A percentile compares a stretch with the other conserved stretches of the same genome.
Conservation (phyloP, 2,888 invertebrate species). For the Platycheirus albimanus region DNA sequence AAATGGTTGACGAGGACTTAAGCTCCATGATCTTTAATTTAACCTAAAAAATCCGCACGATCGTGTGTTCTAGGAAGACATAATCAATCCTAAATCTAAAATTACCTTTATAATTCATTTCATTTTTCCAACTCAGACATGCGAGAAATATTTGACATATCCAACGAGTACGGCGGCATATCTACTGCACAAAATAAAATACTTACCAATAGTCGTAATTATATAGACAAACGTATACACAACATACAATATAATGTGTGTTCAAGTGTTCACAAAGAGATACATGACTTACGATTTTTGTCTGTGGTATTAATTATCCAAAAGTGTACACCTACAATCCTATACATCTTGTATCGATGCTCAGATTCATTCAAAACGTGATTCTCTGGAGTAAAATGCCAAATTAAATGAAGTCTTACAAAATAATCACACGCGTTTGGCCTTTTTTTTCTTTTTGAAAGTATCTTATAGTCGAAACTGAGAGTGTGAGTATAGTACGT, state of each 20-base stretch:
- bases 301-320: slow-evolving; percentile 29
- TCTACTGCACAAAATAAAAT: background rate
- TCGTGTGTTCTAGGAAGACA: background rate
- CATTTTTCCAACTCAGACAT: background rate
- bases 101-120: slow-evolving; percentile 11
- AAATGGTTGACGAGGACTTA: too few species aligned
- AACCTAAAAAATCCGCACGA: slow-evolving; percentile 11
- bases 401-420: slow-evolving; percentile 23
- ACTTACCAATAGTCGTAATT: slow-evolving; percentile 5
- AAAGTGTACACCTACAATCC: slow-evolving; percentile 38
- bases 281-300: slow-evolving; percentile 21
- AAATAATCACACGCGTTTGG: slow-evolving; percentile 28
- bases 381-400: slow-evolving; percentile 29
- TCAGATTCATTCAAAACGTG: slow-evolving; percentile 30
- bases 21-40: background rate
- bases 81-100: slow-evolving; percentile 3
- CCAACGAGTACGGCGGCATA: background rate
- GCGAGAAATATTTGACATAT: slow-evolving; percentile 2
- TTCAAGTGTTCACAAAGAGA: background rate
- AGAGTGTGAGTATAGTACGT: background rate
- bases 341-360: slow-evolving; percentile 26
- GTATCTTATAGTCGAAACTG: background rate
- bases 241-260: background rate
- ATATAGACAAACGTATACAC: background rate
- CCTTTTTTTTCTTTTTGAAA: too few species aligned